Evolutionary conservation across 2,113 vertebrate genomes (phyloP).

Genomic region (Cheilinus undulatus): DNA sequence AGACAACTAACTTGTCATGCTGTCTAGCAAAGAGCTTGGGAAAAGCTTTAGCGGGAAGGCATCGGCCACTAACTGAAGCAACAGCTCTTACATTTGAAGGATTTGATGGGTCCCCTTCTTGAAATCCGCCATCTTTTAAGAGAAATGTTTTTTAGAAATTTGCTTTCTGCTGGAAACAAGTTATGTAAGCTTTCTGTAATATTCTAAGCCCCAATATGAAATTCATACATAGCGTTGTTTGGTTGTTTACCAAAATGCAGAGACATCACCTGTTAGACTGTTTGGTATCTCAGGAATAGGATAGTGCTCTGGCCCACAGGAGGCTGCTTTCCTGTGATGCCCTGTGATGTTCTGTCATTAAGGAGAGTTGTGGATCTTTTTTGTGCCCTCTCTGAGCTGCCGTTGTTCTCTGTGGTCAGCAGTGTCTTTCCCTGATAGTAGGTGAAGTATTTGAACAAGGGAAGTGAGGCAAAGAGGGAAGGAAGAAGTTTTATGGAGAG

Average conservation of each 20-base stretch:
- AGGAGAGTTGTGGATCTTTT: conserved; percentile 13
- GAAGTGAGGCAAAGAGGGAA: neutral
- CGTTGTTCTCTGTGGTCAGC: conserved; percentile 29
- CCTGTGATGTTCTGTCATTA: conserved; percentile 35
- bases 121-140: too few relatives aligned
- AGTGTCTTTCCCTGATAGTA: conserved; percentile 14
- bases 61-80: too few relatives aligned
- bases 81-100: too few relatives aligned
- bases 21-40: too few relatives aligned
- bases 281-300: neutral
- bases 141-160: too few relatives aligned
- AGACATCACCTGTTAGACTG: neutral
- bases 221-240: neutral
- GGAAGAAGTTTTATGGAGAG: conserved; percentile 18
- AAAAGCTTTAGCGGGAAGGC: too few relatives aligned
- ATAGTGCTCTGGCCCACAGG: conserved; percentile 23
- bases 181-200: too few relatives aligned
- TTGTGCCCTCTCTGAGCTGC: conserved; percentile 43
- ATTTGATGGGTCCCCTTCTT: too few relatives aligned
- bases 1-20: too few relatives aligned
- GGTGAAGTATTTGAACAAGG: conserved; percentile 32
- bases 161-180: too few relatives aligned
- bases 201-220: conserved; percentile 1
- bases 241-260: conserved; percentile 1
- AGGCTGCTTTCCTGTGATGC: neutral